Conservation (phyloP, 2,113 vertebrate genomes). For the Pelmatolapia mariae region DNA sequence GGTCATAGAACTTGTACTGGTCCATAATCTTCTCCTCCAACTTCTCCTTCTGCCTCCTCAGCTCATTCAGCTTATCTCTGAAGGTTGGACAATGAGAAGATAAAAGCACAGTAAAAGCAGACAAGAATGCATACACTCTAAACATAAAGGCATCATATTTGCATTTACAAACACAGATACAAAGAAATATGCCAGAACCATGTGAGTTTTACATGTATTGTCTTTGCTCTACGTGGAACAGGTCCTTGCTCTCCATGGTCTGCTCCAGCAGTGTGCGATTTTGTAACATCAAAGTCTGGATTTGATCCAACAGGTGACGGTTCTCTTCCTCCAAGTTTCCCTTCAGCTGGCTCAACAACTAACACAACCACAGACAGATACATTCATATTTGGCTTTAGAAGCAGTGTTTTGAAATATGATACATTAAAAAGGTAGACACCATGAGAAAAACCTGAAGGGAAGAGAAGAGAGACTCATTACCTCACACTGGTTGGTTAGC, state of each 20-base stretch:
- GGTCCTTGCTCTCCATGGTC: constrained; percentile 99
- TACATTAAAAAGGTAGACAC: neutral
- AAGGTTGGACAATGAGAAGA: neutral
- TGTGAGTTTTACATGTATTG: constrained; percentile 84
- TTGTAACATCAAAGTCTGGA: constrained; percentile 96
- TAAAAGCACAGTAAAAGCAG: neutral
- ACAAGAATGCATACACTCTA: neutral
- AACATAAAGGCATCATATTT: neutral
- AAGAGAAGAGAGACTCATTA: constrained; percentile 20
- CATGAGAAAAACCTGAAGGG: neutral
- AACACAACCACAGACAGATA: neutral
- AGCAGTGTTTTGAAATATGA: neutral
- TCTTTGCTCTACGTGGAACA: constrained; percentile 96
- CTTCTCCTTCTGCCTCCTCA: constrained; percentile 97
- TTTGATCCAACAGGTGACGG: constrained; percentile 94
- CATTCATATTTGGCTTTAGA: neutral
- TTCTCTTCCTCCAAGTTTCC: constrained; percentile 98
- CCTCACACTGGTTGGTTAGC: constrained; percentile 97
- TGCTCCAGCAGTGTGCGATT: constrained; percentile 95
- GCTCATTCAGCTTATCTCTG: constrained; percentile 91
- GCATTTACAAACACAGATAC: neutral
- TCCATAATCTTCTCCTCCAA: constrained; percentile 99
- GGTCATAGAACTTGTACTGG: constrained; percentile 98
- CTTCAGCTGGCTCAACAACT: constrained; percentile 96
- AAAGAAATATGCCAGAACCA: neutral